Evolutionary conservation across 2,797 vertebrate species (phyloP).

Genomic region (Borostomias antarcticus): DNA sequence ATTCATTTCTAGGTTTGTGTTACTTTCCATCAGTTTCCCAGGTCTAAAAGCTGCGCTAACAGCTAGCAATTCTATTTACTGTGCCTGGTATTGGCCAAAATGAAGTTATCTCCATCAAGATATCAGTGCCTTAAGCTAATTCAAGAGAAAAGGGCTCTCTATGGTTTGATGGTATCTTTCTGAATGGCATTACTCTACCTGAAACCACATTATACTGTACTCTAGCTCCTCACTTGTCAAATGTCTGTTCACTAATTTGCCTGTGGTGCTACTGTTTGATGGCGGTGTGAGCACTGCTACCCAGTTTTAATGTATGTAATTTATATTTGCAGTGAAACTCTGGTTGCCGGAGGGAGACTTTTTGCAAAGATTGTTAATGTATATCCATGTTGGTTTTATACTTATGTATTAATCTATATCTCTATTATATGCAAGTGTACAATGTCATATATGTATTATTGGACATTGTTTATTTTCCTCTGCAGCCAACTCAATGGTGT

Average conservation of each 20-base stretch:
- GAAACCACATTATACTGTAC: constrained; percentile 71
- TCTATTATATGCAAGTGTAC: background rate
- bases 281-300: constrained; percentile 26
- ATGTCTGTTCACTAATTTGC: constrained; percentile 63
- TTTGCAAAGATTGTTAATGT: background rate
- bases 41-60: constrained; percentile 70
- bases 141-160: constrained; percentile 56
- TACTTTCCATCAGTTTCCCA: constrained; percentile 57
- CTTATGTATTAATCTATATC: background rate
- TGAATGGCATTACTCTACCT: constrained; percentile 67
- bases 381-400: background rate
- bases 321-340: constrained; percentile 6
- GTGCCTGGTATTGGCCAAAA: constrained; percentile 67
- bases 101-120: constrained; percentile 73
- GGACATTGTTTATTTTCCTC: constrained; percentile 21
- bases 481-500: constrained; percentile 21
- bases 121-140: constrained; percentile 74
- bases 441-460: constrained; percentile 7
- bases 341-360: constrained; percentile 5
- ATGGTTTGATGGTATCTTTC: constrained; percentile 66
- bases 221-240: constrained; percentile 57
- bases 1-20: constrained; percentile 58
- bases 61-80: constrained; percentile 74
- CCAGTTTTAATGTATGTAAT: constrained; percentile 22
- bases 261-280: constrained; percentile 40